These are phyloP conservation scores for Otolemur crassicaudatus DNA, from an alignment of 2,797 vertebrate genomes.

Conservation along the genomic window DNA sequence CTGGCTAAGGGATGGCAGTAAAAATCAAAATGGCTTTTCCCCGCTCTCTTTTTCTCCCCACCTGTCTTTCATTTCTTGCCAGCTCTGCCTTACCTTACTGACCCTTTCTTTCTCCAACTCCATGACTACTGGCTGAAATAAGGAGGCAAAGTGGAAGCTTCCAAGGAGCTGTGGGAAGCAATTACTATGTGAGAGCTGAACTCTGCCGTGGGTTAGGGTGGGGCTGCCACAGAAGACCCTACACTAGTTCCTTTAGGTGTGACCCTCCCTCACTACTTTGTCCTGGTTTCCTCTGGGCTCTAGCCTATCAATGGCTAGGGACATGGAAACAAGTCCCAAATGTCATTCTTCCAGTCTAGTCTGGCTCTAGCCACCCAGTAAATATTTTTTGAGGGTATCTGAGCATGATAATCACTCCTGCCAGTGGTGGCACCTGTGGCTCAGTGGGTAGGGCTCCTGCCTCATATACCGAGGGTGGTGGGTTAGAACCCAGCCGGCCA, in stretches of 20 bases:
- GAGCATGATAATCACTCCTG: no score
- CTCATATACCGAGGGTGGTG: no score
- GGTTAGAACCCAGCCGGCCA: no score
- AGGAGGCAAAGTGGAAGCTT: background rate
- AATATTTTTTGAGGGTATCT: background rate
- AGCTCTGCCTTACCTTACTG: background rate
- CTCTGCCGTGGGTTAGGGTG: no score
- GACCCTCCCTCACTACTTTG: background rate
- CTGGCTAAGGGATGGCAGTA: background rate
- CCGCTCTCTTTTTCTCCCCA: background rate
- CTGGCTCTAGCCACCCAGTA: background rate
- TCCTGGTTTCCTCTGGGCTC: background rate
- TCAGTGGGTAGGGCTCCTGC: no score
- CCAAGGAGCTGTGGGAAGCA: background rate
- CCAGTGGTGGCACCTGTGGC: no score
- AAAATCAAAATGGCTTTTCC: background rate
- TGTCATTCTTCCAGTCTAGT: background rate
- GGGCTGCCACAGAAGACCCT: rapidly evolving
- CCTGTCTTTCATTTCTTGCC: no score
- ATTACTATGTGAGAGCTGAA: rapidly evolving
- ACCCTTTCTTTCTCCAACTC: background rate
- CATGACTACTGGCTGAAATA: background rate
- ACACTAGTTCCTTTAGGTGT: background rate
- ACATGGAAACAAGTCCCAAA: no score
- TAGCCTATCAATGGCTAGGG: background rate